A percentile compares a stretch with the other conserved stretches of the same genome.
phyloP scores from a whole-genome alignment of 1,140 invertebrate species.

The Stegodyphus mimosarum region DNA sequence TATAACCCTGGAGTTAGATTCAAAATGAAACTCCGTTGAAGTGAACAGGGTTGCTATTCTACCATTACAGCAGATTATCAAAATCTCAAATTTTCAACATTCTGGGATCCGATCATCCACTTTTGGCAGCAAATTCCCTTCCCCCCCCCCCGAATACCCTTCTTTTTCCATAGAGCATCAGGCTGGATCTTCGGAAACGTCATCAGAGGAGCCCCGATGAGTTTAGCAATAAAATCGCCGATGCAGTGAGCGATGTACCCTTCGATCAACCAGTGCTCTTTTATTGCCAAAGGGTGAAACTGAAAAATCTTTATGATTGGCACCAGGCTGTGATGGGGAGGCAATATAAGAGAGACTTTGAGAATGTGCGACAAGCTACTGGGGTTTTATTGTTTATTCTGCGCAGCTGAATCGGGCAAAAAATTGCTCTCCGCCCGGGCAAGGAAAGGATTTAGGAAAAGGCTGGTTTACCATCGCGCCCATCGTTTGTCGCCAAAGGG shows the following conservation, averaged over 20 bases:
- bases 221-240: background rate
- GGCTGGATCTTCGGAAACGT: no score
- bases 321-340: background rate
- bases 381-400: constrained; percentile 35
- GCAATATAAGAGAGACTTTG: background rate
- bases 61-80: no score
- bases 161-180: no score
- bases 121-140: no score
- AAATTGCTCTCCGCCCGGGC: background rate
- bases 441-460: constrained; percentile 6
- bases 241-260: background rate
- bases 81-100: no score
- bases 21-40: no score
- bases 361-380: background rate
- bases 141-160: no score
- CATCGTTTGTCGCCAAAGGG: constrained; percentile 38
- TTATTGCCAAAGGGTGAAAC: background rate
- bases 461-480: constrained; percentile 9
- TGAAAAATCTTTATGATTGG: constrained; percentile 6
- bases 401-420: constrained; percentile 9
- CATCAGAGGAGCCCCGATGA: background rate
- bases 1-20: no score
- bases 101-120: no score
- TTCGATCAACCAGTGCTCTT: background rate
- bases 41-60: no score